A percentile compares a stretch with the other conserved stretches of the same genome.
Conservation (phyloP, 2,797 vertebrate species). For the Notoglanidium macrostoma region DNA sequence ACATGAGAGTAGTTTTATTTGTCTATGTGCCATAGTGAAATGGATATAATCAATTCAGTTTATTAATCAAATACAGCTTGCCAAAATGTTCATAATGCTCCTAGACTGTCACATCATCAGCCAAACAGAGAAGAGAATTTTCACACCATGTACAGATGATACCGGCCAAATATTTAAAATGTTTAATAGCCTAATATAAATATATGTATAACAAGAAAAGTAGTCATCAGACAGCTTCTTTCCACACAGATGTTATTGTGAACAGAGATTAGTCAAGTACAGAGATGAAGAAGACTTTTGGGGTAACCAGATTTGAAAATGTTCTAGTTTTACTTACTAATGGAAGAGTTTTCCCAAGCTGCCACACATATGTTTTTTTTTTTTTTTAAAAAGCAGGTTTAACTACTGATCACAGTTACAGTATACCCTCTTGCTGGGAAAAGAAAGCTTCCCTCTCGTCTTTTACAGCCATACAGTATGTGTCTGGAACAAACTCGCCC, state of each 20-base stretch:
- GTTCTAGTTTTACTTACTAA: neutral
- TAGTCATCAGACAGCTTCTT: neutral
- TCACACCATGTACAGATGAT: neutral
- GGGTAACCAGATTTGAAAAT: neutral
- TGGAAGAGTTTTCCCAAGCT: neutral
- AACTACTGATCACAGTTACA: neutral
- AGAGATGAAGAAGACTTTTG: neutral
- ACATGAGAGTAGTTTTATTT: neutral
- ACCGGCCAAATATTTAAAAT: neutral
- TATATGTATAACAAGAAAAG: neutral
- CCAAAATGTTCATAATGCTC: neutral
- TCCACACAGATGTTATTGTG: neutral
- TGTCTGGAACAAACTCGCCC: constrained; percentile 86
- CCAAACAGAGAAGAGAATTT: neutral
- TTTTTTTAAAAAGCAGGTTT: neutral
- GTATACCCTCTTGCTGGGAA: constrained; percentile 77
- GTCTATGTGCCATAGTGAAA: neutral
- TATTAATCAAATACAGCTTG: neutral
- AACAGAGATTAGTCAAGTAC: neutral
- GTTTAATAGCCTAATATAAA: no score
- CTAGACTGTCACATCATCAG: neutral
- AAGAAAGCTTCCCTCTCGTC: constrained; percentile 84
- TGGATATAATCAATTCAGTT: neutral
- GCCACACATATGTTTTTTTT: no score
- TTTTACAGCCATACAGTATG: constrained; percentile 82